These are phyloP conservation scores for Watsonalla binaria DNA, from an alignment of 2,888 invertebrate genomes.

Conservation along the genomic window DNA sequence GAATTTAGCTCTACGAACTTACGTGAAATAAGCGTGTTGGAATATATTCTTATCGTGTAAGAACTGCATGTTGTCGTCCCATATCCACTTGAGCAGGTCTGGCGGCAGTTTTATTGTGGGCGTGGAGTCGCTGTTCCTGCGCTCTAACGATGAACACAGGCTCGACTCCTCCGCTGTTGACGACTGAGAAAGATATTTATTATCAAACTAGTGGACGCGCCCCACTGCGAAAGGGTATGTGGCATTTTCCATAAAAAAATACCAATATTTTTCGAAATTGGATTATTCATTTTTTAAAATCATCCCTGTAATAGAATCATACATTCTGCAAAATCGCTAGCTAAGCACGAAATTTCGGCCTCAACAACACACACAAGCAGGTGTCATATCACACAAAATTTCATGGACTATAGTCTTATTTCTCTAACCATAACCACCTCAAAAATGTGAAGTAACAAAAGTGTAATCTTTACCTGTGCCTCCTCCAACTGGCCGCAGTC, in stretches of 20 bases:
- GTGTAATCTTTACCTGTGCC: conserved; percentile 60
- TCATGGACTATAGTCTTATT: no score
- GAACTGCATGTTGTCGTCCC: conserved; percentile 98
- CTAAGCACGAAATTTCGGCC: no score
- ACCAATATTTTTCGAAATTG: no score
- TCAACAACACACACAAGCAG: no score
- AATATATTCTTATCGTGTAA: conserved; percentile 97
- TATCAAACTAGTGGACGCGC: background rate
- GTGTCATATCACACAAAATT: no score
- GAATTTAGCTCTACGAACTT: conserved; percentile 57
- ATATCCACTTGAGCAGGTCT: conserved; percentile 96
- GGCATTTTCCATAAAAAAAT: no score
- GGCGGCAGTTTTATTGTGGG: conserved; percentile 81
- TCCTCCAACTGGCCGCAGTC: conserved; percentile 61
- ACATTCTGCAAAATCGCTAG: no score
- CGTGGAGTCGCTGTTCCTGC: conserved; percentile 36
- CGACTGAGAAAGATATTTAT: conserved; percentile 34
- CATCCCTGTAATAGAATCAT: no score
- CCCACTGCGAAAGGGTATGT: background rate
- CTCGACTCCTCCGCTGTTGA: conserved; percentile 53
- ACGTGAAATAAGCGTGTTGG: conserved; percentile 97
- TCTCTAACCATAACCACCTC: no score
- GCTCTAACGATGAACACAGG: conserved; percentile 39
- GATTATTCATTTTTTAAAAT: no score
- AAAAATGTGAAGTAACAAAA: no score